These are phyloP conservation scores for Hemiscyllium ocellatum DNA, from an alignment of 2,113 vertebrate genomes.

Conservation along the genomic window DNA sequence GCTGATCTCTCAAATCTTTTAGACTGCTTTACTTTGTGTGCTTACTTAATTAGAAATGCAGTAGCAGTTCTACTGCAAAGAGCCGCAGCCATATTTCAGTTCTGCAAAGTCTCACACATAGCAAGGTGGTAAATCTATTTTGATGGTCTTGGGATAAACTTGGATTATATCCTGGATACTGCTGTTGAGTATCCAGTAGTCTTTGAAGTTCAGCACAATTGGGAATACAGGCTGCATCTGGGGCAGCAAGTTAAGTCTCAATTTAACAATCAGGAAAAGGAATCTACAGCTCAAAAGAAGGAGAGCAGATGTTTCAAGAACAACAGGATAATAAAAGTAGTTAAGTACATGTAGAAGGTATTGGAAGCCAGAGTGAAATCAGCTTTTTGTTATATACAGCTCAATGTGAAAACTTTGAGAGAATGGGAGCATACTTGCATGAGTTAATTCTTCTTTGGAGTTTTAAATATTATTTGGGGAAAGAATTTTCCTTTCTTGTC, in stretches of 20 bases:
- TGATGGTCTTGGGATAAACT: no score
- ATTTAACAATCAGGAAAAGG: neutral
- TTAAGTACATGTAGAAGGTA: neutral
- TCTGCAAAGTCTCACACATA: neutral
- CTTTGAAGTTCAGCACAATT: neutral
- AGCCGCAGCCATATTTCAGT: neutral
- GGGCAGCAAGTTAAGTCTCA: neutral
- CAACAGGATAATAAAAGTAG: no score
- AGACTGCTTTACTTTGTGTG: neutral
- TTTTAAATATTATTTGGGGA: neutral
- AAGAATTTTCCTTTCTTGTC: neutral
- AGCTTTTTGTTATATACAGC: neutral
- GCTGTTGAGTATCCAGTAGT: no score
- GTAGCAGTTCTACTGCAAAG: neutral
- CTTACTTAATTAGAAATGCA: neutral
- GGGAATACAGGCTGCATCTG: neutral
- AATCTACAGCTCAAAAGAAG: neutral
- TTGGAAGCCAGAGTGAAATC: neutral
- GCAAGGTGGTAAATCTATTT: neutral
- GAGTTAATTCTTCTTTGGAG: neutral
- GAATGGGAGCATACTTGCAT: neutral
- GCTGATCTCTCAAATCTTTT: neutral
- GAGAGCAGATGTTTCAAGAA: neutral
- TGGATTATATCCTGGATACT: neutral
- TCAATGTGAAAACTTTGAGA: neutral